Evolutionary conservation across 2,797 vertebrate species (phyloP).

Genomic region (Serranus cabrilla): DNA sequence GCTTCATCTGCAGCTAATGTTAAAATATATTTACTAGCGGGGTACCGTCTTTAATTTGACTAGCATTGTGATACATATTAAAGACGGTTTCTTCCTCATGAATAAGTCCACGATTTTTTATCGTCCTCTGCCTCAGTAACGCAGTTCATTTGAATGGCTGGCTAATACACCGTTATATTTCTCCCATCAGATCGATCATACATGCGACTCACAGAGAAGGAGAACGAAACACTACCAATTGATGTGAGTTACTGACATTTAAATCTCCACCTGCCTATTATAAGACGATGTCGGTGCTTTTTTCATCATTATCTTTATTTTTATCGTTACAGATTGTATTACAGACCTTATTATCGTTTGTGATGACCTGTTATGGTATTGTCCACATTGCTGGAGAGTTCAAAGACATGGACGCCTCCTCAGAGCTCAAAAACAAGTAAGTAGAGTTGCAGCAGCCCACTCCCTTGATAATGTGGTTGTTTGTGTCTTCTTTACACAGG

Average conservation of each 20-base stretch:
- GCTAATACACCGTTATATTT: slow-evolving; percentile 7
- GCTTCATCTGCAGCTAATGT: neutral
- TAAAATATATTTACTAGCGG: neutral
- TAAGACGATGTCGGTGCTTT: rapidly evolving
- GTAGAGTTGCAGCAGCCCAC: slow-evolving; percentile 47
- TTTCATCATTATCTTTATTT: too few species aligned
- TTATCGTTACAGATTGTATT: slow-evolving; percentile 91
- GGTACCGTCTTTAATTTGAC: too few species aligned
- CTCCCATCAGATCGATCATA: slow-evolving; percentile 92
- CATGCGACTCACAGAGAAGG: slow-evolving; percentile 97
- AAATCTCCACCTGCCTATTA: neutral
- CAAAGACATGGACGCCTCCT: slow-evolving; percentile 99
- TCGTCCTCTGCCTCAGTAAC: too few species aligned
- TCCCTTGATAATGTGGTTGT: slow-evolving; percentile 36
- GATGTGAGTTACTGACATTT: slow-evolving; percentile 88
- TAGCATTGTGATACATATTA: rapidly evolving
- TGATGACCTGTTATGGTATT: slow-evolving; percentile 96
- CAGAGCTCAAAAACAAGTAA: slow-evolving; percentile 98
- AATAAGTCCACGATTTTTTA: too few species aligned
- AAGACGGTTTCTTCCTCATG: rapidly evolving
- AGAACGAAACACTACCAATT: slow-evolving; percentile 96
- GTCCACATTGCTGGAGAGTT: slow-evolving; percentile 98
- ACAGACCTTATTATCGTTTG: slow-evolving; percentile 96
- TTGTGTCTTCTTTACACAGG: slow-evolving; percentile 31
- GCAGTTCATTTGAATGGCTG: neutral